Evolutionary conservation across 2,113 vertebrate species (phyloP).

Genomic region (Craseonycteris thonglongyai): DNA sequence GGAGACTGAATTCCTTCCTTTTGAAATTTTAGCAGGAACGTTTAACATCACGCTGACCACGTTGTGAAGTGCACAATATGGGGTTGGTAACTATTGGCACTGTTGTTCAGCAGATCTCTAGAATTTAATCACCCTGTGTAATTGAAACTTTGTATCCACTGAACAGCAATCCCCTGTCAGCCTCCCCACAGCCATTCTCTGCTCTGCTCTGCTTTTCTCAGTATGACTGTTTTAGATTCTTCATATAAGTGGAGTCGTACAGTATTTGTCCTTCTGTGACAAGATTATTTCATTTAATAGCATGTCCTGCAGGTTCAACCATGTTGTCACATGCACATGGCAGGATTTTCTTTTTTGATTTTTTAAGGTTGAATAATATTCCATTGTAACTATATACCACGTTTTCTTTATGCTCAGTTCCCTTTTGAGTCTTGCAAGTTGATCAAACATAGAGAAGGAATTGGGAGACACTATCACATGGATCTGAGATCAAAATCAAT

Average conservation of each 20-base stretch:
- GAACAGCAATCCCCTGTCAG: accelerated
- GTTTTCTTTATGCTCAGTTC: background rate
- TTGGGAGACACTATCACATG: background rate
- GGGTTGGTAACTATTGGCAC: accelerated
- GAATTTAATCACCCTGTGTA: background rate
- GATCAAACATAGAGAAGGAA: background rate
- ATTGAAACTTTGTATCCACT: background rate
- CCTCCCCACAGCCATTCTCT: accelerated
- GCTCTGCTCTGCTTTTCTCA: too few relatives aligned
- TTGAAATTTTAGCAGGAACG: background rate
- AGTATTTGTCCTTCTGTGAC: background rate
- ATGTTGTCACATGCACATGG: too few relatives aligned
- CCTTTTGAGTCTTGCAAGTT: background rate
- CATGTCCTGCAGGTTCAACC: background rate
- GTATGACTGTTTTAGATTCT: background rate
- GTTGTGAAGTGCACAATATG: accelerated
- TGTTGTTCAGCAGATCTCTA: background rate
- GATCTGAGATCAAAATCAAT: background rate
- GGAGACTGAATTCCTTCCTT: background rate
- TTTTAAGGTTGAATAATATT: background rate
- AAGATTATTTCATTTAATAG: background rate
- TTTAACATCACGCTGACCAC: background rate
- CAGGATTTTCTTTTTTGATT: background rate
- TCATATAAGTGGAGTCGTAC: accelerated
- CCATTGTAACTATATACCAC: too few relatives aligned